phyloP scores from a whole-genome alignment of 2,113 vertebrate species.

The Anoura caudifer region DNA sequence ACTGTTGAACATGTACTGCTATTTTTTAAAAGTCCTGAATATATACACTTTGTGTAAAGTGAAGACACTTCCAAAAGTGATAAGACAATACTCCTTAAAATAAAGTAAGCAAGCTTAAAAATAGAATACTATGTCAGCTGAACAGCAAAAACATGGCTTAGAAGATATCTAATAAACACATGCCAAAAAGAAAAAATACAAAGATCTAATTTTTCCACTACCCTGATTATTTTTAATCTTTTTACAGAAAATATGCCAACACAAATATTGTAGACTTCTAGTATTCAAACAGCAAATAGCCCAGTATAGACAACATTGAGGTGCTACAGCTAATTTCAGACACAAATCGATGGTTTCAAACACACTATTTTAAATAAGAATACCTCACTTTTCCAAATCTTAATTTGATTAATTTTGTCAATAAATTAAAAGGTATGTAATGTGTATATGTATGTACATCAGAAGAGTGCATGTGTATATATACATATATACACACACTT shows the following conservation, averaged over 20 bases:
- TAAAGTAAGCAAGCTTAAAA: slow-evolving; percentile 71
- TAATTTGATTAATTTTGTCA: slow-evolving; percentile 70
- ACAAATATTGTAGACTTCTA: slow-evolving; percentile 63
- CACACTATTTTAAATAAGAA: slow-evolving; percentile 60
- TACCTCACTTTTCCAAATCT: slow-evolving; percentile 56
- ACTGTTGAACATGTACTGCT: slow-evolving; percentile 59
- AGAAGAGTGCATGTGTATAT: slow-evolving; percentile 52
- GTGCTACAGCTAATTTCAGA: slow-evolving; percentile 64
- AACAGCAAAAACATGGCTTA: slow-evolving; percentile 67
- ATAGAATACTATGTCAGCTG: slow-evolving; percentile 66
- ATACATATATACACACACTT: slow-evolving; percentile 37
- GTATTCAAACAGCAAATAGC: slow-evolving; percentile 58
- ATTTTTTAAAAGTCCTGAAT: slow-evolving; percentile 67
- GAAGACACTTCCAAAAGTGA: slow-evolving; percentile 47
- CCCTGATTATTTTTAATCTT: slow-evolving; percentile 31
- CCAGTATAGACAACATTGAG: slow-evolving; percentile 46
- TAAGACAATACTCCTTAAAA: slow-evolving; percentile 61
- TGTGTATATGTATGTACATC: slow-evolving; percentile 70
- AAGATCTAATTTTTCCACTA: slow-evolving; percentile 60
- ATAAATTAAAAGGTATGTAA: slow-evolving; percentile 76
- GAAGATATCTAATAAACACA: slow-evolving; percentile 68
- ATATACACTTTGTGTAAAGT: slow-evolving; percentile 47
- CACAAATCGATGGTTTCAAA: slow-evolving; percentile 58
- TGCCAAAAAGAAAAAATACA: slow-evolving; percentile 76
- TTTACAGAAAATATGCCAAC: slow-evolving; percentile 66